phyloP scores from a whole-genome alignment of 2,888 invertebrate species.

The Drosophila demipolita region DNA sequence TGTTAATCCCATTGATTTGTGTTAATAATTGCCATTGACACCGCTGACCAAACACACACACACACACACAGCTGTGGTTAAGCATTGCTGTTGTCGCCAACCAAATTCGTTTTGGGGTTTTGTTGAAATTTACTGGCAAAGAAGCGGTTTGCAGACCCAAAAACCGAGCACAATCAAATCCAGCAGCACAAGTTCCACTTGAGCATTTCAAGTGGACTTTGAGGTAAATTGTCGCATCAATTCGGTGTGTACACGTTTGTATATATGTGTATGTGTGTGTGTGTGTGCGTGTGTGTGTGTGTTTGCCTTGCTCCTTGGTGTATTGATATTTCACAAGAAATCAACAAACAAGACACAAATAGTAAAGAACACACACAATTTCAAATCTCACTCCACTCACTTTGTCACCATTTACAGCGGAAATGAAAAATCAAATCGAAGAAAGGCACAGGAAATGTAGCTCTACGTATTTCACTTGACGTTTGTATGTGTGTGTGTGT shows the following conservation, averaged over 20 bases:
- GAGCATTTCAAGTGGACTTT: constrained; percentile 62
- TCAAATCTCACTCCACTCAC: constrained; percentile 46
- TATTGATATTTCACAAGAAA: constrained; percentile 81
- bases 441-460: constrained; percentile 79
- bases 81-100: constrained; percentile 19
- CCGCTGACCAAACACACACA: constrained; percentile 46
- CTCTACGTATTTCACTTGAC: constrained; percentile 69
- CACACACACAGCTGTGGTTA: constrained; percentile 2
- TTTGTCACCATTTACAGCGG: constrained; percentile 82
- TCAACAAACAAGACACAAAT: constrained; percentile 73
- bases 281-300: not conserved
- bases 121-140: constrained; percentile 64
- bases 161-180: constrained; percentile 16
- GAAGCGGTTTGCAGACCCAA: constrained; percentile 25
- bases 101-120: constrained; percentile 50
- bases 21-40: constrained; percentile 74
- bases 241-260: constrained; percentile 20
- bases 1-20: constrained; percentile 59
- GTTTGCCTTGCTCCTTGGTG: constrained; percentile 67
- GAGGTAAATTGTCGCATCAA: constrained; percentile 60
- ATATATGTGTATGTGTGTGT: not conserved
- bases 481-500: constrained; percentile 14
- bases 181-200: constrained; percentile 39
- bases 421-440: constrained; percentile 84
- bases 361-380: constrained; percentile 45